These are phyloP conservation scores for Oxyura jamaicensis DNA, from an alignment of 2,113 vertebrate species.

Conservation along the genomic window DNA sequence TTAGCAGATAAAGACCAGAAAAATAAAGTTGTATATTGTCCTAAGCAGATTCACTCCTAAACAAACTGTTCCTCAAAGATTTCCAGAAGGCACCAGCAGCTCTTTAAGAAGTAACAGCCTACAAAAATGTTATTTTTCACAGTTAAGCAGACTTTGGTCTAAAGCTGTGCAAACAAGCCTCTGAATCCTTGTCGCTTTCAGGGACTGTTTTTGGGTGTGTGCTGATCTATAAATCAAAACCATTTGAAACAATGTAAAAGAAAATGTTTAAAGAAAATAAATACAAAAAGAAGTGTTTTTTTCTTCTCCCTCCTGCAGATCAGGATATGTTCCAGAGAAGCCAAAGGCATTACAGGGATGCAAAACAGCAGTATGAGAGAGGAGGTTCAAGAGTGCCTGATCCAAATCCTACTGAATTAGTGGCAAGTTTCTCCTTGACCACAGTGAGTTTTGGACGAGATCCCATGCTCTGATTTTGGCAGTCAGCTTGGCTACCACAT, in stretches of 20 bases:
- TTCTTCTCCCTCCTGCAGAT: background rate
- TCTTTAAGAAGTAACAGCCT: slow-evolving; percentile 50
- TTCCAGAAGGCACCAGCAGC: slow-evolving; percentile 46
- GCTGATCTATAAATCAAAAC: slow-evolving; percentile 48
- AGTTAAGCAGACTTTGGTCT: slow-evolving; percentile 61
- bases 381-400: background rate
- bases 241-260: slow-evolving; percentile 46
- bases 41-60: slow-evolving; percentile 41
- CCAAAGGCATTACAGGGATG: background rate
- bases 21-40: slow-evolving; percentile 49
- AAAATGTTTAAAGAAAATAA: slow-evolving; percentile 39
- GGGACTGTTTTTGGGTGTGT: slow-evolving; percentile 39
- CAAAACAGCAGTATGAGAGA: background rate
- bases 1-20: slow-evolving; percentile 12
- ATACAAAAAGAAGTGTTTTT: background rate
- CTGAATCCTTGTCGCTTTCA: slow-evolving; percentile 31
- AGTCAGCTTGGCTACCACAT: background rate
- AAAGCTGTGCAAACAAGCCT: slow-evolving; percentile 69
- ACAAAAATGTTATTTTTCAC: slow-evolving; percentile 71
- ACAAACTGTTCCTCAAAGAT: slow-evolving; percentile 46
- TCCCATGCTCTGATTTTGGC: background rate
- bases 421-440: background rate
- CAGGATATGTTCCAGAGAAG: background rate
- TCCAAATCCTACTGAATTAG: background rate
- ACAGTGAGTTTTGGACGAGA: background rate